phyloP scores from a whole-genome alignment of 2,797 vertebrate genomes.

The Pitangus sulphuratus region DNA sequence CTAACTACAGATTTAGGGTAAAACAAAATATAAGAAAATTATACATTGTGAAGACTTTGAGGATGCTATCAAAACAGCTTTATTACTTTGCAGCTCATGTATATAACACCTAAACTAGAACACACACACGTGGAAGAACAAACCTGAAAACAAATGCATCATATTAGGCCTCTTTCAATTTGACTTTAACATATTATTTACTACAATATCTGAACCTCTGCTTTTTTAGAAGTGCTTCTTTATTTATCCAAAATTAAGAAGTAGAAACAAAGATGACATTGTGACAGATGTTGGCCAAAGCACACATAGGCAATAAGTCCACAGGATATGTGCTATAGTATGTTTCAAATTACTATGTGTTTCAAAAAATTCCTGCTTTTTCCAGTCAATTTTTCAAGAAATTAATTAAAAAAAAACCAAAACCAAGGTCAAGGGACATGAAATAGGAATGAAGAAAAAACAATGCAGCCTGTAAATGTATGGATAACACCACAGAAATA shows the following conservation, averaged over 20 bases:
- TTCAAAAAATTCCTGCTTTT: background rate
- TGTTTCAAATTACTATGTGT: background rate
- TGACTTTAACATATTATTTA: background rate
- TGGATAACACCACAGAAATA: background rate
- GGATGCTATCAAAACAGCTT: background rate
- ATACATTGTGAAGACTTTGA: background rate
- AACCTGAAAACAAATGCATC: background rate
- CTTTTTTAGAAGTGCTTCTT: background rate
- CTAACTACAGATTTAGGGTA: background rate
- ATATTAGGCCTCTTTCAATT: background rate
- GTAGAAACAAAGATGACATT: background rate
- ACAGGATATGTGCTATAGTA: background rate
- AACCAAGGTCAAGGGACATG: background rate
- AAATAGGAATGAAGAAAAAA: background rate
- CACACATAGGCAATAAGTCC: background rate
- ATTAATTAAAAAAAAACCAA: background rate
- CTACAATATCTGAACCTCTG: background rate
- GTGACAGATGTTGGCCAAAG: background rate
- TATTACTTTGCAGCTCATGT: background rate
- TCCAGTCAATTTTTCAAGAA: background rate
- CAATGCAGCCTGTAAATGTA: background rate
- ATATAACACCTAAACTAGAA: background rate
- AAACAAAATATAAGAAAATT: background rate
- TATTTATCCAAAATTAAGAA: background rate
- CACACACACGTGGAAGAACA: background rate